Evolutionary conservation across 2,113 vertebrate genomes (phyloP), one percentile per base, ranked within the genome.

Genomic region (Apaloderma vittatum): DNA sequence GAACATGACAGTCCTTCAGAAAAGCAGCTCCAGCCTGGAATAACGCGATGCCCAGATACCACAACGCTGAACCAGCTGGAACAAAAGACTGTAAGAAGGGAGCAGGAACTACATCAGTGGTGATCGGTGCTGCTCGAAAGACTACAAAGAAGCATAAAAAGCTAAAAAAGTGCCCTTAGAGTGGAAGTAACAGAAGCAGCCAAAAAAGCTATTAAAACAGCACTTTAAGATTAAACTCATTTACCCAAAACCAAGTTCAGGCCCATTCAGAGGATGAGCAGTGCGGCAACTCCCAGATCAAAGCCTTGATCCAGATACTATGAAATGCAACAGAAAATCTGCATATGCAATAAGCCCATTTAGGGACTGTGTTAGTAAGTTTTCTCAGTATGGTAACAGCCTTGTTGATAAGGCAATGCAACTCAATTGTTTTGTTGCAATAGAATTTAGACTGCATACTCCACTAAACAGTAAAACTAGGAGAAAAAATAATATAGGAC

Each of bases 201-300:
- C 68, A 85, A 87, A 66, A 91, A 57, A 66, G 46, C 65, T 90
- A 49, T 90, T 94, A 93, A 81, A 85, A 40, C n/a, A 43, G 43
- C 0, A 3, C 37, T 81, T 81, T 59, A 23, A 54, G 65, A 78
- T 74, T 30, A 88, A 92, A 36, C 14, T 22, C 36, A 71, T 85
- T 49, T 13, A 91, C 83, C 13, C 3, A 2, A 72, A 86, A 91
- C 40, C 19, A 19, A 91, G 34, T 49, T 66, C 63, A 77, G 58
- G 72, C 21, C 2, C 30, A 21, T 62, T 57, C 55, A 36, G 70
- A 74, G n/a, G 36, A 87, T 58, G 59, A 93, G 46, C 34, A 84
- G 32, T 30, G 22, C 48, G 82, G 66, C 55, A 88, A 36, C 30
- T 75, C n/a, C 79, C 57, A 37, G 57, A 88, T 48, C 52, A 94